Evolutionary conservation across 2,888 invertebrate species (phyloP).

Genomic region (Tryphoninae sp.): DNA sequence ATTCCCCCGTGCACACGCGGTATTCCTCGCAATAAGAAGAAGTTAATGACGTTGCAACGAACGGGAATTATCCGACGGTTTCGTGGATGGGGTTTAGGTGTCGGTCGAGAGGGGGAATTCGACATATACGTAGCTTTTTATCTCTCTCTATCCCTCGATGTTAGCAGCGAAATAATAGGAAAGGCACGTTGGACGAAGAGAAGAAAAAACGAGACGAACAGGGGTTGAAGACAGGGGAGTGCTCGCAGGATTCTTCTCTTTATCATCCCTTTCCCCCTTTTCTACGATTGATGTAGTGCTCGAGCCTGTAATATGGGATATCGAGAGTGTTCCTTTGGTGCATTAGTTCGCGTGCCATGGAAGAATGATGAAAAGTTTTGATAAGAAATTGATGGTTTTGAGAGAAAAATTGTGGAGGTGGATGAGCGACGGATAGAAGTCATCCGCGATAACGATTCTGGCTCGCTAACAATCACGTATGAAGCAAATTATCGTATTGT

Average conservation of each 20-base stretch:
- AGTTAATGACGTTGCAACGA: constrained; percentile 78
- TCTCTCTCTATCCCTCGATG: constrained; percentile 40
- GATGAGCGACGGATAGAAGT: no score
- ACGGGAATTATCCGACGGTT: constrained; percentile 73
- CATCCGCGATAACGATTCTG: no score
- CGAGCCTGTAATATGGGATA: constrained; percentile 48
- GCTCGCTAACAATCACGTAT: no score
- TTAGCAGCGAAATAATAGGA: constrained; percentile 18
- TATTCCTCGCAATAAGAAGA: constrained; percentile 73
- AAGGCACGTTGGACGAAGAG: constrained; percentile 21
- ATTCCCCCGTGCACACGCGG: constrained; percentile 61
- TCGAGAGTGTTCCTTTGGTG: constrained; percentile 29
- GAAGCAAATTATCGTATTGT: no score
- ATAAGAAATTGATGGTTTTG: no score
- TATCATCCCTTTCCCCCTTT: constrained; percentile 52
- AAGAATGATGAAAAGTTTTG: no score
- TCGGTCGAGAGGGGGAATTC: neutral
- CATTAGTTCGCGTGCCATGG: neutral
- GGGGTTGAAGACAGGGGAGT: constrained; percentile 52
- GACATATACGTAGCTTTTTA: constrained; percentile 13
- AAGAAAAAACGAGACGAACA: constrained; percentile 31
- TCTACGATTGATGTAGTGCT: constrained; percentile 36
- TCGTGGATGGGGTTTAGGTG: constrained; percentile 31
- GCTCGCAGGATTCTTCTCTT: constrained; percentile 46
- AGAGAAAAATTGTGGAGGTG: no score